phyloP scores from a whole-genome alignment of 2,888 invertebrate genomes.

The Megamerina dolium region DNA sequence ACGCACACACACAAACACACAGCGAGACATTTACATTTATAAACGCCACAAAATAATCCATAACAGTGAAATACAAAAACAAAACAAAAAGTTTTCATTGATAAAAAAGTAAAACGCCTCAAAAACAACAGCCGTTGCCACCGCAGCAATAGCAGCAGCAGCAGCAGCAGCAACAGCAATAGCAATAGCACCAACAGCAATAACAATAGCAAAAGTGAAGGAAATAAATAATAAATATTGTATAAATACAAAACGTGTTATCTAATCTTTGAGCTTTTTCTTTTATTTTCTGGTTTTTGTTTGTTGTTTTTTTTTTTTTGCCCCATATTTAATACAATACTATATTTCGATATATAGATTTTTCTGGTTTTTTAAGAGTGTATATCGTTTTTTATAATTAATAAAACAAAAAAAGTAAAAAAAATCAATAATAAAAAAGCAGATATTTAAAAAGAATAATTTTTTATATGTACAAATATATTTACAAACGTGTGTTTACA shows the following conservation, averaged over 20 bases:
- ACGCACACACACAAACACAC: not conserved
- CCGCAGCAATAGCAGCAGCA: slow-evolving; percentile 6
- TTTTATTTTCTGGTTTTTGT: not conserved
- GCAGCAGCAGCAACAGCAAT: not conserved
- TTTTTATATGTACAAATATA: not conserved
- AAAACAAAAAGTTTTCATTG: not conserved
- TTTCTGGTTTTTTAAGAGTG: too few relatives aligned
- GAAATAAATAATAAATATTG: too few relatives aligned
- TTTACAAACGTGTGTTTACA: not conserved
- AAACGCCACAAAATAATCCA: too few relatives aligned
- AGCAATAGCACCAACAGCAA: slow-evolving; percentile 1
- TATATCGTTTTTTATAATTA: slow-evolving; percentile 6
- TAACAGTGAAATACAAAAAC: not conserved
- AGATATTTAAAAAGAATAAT: not conserved
- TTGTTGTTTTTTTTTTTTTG: too few relatives aligned
- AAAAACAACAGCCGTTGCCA: not conserved
- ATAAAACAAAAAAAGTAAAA: slow-evolving; percentile 2
- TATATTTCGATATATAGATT: too few relatives aligned
- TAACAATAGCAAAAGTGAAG: not conserved
- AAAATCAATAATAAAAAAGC: not conserved
- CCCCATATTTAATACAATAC: too few relatives aligned
- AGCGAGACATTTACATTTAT: not conserved
- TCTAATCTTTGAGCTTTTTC: slow-evolving; percentile 8
- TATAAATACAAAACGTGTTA: slow-evolving; percentile 7
- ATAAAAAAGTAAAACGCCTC: too few relatives aligned